Base-by-base conservation (phyloP, 2,888 invertebrate genomes). In the Orchesella flavescens region DNA sequence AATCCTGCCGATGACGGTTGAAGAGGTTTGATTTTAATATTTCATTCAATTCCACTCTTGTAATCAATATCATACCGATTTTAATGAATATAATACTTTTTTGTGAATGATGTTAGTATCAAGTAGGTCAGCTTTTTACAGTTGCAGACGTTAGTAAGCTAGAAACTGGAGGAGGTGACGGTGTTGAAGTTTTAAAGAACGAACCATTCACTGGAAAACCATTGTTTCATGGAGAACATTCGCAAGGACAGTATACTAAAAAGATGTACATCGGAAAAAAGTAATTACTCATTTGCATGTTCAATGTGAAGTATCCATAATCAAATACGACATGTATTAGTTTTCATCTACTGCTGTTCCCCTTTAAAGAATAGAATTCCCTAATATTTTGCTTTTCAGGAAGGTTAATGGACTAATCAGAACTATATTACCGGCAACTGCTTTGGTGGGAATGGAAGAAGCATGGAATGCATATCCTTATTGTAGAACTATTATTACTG, bases 401-500 rank as follows among this genome's bases (percentile, higher is more conserved):
- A 98, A 99, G 94, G 99, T 99, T 89, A 99, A 99, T 85, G 93
- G 94, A 74, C 96, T 97, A 91, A 96, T 99, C 90, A 93, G 97
- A 90, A 92, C 96, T 89, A 91, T 99, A 90, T 96, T 97, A 88
- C 99, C 99, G 57, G 98, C 97, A 91, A 98, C 97, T 86, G 95
- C 98, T 74, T 92, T 99, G 90, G 97, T 98, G 91, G 95, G 99
- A 78, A 97, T 98, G 90, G 99, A 99, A 91, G 97, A 98, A 91
- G 98, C 98, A 87, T 99, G 99, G 99, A 99, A 99, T 91, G 98
- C 98, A 19, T 99, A 98, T 92, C 99, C 99, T 13, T 99, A 99
- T 91, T 99, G 98, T 92, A 94, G 96, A 92, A 99, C 99, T 89
- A 95, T 97, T 89, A 94, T 97, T 89, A 95, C 95, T 92, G 96